Conservation (phyloP, 2,113 vertebrate genomes). For the Actenoides hombroni region DNA sequence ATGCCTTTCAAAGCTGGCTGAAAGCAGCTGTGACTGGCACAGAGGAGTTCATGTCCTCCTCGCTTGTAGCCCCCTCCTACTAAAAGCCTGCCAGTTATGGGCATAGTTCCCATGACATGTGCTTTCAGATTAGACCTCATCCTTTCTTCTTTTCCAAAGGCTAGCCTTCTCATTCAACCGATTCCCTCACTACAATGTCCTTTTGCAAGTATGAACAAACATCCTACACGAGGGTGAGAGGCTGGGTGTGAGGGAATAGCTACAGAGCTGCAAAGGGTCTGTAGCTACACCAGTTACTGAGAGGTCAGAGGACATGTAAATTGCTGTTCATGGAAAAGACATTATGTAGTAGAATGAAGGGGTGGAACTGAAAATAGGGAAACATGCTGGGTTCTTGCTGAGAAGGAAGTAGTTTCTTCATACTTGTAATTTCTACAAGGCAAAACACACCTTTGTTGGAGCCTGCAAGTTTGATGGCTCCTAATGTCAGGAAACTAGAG, state of each 20-base stretch:
- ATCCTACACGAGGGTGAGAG: background rate
- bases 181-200: background rate
- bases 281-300: background rate
- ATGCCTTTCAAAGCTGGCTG: background rate
- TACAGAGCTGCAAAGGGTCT: background rate
- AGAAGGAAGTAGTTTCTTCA: background rate
- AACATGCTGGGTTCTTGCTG: background rate
- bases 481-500: background rate
- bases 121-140: background rate
- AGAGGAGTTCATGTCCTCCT: background rate
- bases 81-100: background rate
- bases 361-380: background rate
- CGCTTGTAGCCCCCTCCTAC: background rate
- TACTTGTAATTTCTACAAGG: background rate
- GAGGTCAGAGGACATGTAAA: background rate
- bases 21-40: background rate
- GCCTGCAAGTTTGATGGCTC: background rate
- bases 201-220: background rate
- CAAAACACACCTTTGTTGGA: background rate
- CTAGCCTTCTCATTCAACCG: background rate
- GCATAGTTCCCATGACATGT: background rate
- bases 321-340: background rate
- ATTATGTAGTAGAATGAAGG: background rate
- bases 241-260: background rate
- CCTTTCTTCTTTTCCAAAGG: background rate